A percentile compares a stretch with the other conserved stretches of the same genome.
Evolutionary conservation across 2,113 vertebrate species (phyloP).

Genomic region (Charadrius vociferus): DNA sequence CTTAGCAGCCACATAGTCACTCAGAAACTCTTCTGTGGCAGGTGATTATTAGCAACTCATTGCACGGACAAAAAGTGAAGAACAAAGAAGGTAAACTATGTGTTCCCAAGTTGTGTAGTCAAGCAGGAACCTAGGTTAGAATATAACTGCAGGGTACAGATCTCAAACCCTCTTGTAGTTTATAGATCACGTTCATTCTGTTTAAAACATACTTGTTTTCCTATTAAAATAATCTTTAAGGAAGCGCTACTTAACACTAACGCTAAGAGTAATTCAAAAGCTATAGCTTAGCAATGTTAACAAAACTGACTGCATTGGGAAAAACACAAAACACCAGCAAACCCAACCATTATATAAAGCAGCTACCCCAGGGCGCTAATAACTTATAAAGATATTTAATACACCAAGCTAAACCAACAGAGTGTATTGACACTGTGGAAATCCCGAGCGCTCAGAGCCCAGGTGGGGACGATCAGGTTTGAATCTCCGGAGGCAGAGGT

Average conservation of each 20-base stretch:
- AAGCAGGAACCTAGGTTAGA: background rate
- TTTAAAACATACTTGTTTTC: background rate
- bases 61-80: background rate
- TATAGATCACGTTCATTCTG: background rate
- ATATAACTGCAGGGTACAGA: background rate
- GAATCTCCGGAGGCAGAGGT: background rate
- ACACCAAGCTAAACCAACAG: background rate
- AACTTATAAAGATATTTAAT: background rate
- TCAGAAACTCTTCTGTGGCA: background rate
- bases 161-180: background rate
- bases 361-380: background rate
- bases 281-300: background rate
- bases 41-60: background rate
- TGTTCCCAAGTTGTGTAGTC: background rate
- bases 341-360: background rate
- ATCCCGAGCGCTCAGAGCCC: background rate
- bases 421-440: background rate
- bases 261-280: background rate
- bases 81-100: background rate
- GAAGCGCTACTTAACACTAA: background rate
- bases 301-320: background rate
- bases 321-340: background rate
- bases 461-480: background rate
- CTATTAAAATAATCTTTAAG: background rate
- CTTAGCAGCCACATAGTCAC: background rate